Evolutionary conservation across 2,113 vertebrate genomes (phyloP).

Genomic region (Tachysurus vachellii): DNA sequence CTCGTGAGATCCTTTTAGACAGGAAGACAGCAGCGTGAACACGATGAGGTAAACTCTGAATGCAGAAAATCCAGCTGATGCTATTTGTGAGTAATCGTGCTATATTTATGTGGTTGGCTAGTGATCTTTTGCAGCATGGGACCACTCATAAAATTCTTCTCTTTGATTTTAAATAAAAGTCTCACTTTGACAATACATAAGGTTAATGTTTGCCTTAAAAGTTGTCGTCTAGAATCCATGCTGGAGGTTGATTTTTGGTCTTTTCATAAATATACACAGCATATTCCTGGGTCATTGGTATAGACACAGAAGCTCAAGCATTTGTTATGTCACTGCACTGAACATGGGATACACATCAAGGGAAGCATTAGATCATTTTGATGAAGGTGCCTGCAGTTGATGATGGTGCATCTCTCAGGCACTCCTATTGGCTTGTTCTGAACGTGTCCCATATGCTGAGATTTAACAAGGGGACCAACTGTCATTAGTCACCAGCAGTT

Average conservation of each 20-base stretch:
- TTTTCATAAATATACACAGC: not conserved
- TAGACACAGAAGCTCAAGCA: not conserved
- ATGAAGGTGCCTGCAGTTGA: not conserved
- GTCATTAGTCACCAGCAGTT: constrained; percentile 59
- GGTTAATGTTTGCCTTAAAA: not conserved
- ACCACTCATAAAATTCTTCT: not conserved
- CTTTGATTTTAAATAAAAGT: not conserved
- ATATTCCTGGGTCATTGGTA: not conserved
- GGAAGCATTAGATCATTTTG: not conserved
- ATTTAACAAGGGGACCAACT: constrained; percentile 58
- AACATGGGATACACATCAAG: not conserved
- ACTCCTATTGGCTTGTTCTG: constrained; percentile 57
- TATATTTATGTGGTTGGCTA: not conserved
- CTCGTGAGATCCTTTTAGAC: constrained; percentile 32
- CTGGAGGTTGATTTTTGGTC: not conserved
- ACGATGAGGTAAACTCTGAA: constrained; percentile 37
- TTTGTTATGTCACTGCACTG: not conserved
- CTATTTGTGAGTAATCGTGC: constrained; percentile 3
- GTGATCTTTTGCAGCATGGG: not conserved
- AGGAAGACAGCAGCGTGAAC: constrained; percentile 1
- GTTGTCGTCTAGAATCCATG: not conserved
- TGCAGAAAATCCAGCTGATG: constrained; percentile 16
- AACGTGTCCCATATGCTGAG: constrained; percentile 59
- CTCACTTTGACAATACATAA: not conserved
- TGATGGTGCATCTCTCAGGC: constrained; percentile 3